Base-by-base conservation (phyloP, 2,888 invertebrate genomes). In the Drosophila neotestacea region DNA sequence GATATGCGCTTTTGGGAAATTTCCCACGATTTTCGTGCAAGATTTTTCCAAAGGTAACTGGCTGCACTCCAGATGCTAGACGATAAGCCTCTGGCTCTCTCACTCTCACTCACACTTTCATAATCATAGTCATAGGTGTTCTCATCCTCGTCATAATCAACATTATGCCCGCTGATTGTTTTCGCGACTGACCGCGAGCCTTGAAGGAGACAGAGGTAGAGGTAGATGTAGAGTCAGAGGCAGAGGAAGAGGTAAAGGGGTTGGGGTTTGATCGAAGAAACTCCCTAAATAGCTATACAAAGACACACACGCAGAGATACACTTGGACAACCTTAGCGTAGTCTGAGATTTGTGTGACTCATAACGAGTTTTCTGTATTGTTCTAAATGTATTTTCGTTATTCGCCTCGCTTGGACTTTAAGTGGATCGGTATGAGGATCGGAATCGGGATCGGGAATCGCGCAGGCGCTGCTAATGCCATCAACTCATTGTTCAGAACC, bases 21-120 rank as follows among this genome's bases (percentile, higher is more conserved):
- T 88, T 88, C 88, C 88, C 88, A 88, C 88, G 88, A 84, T 85
- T 90, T 90, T 83, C 77, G 70, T 84, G 64, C 42, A 68, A 55
- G 79, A 86, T 81, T 86, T 84, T 83, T 65, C 77, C 72, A 62
- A 81, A 76, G 69, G 69, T 71, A 73, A 70, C 36, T 56, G 41
- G 10, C 27, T 27, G 34, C 58, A 66, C 70, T 77, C 73, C 60
- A 56, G 64, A 74, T 59, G 39, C 62, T 22, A 22, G 22, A 30
- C 56, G 51, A 73, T 73, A 67, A 79, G 39, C 55, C 60, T 50
- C 58, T 59, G 67, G 58, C 39, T 13, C 28, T 39, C 34, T 46
- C 42, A 39, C 56, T 6, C 51, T 38, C 59, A 30, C 28, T 48
- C 30, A 50, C 54, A 58, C 65, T 73, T 63, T n/a, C 76, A 61